Evolutionary conservation across 1,140 invertebrate species (phyloP), one percentile per base, ranked within the genome.

Genomic region (Heliconius nattereri): DNA sequence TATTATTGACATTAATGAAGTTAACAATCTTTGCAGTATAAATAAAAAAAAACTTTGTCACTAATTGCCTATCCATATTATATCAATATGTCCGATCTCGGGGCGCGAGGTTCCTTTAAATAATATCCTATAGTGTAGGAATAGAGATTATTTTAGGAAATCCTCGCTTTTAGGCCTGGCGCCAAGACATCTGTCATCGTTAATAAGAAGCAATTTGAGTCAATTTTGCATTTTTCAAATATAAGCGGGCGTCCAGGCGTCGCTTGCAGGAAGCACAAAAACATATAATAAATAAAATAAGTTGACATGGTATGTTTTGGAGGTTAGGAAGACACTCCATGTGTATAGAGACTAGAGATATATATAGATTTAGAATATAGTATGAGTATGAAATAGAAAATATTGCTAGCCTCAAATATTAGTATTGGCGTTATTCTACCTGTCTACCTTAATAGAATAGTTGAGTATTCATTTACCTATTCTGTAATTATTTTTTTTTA

Each of bases 141-240:
- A 37, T 85, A 86, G 77, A 75, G 83, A 83, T 29, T 37, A 52
- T 73, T 86, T 84, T 82, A 13, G 26, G 40, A 7, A 16, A 20
- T 11, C 23, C 11, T 3, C 9, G 9, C 13, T 66, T 1, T 20
- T 9, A 76, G 78, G 84, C 75, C 81, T 89, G 92, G 92, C 92
- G 92, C 91, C 87, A 90, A 88, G 86, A 90, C 91, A 94, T 94
- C 91, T 92, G 91, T 94, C 92, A 94, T 94, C 91, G 90, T 92
- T 94, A 93, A 93, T 92, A 94, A 92, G 86, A 90, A 94, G 90
- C 92, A 92, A 93, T 94, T 92, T 93, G 89, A 93, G 91, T 82
- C 89, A 93, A 94, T 93, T 94, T 90, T 82, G 91, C 89, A 93
- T 93, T 90, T 94, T 93, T 91, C 86, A 90, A 92, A 93, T 92